Conservation (phyloP, 2,113 vertebrate species). For the Pseudopipra pipra region DNA sequence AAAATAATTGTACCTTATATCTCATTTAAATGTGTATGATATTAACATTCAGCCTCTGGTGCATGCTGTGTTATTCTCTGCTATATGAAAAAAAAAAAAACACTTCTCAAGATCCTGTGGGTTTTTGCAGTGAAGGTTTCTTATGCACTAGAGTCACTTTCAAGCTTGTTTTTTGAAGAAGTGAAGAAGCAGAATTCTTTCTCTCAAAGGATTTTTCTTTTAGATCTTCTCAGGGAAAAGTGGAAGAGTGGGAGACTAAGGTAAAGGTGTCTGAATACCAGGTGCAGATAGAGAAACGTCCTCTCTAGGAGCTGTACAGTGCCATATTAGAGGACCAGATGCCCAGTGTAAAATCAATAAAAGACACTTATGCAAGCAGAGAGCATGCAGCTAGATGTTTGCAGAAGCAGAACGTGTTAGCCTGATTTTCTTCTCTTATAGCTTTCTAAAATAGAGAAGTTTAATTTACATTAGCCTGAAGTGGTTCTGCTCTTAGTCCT, state of each 20-base stretch:
- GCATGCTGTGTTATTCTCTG: constrained; percentile 1
- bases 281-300: background rate
- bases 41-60: constrained; percentile 1
- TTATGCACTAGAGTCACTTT: background rate
- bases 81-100: background rate
- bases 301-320: background rate
- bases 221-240: background rate
- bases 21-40: constrained; percentile 20
- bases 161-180: constrained; percentile 25
- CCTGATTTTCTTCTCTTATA: background rate
- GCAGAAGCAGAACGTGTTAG: background rate
- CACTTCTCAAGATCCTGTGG: background rate
- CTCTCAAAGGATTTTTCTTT: constrained; percentile 12
- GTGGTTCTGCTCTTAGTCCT: background rate
- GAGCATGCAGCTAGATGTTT: background rate
- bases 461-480: constrained; percentile 2
- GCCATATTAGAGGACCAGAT: background rate
- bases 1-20: background rate
- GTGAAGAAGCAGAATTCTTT: background rate
- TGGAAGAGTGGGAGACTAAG: background rate
- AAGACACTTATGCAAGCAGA: background rate
- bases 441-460: background rate
- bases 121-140: constrained; percentile 10
- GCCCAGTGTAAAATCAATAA: background rate
- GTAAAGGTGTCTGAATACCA: background rate